A percentile compares a stretch with the other conserved stretches of the same genome.
These are phyloP conservation scores for Aerospiza tachiro DNA, from an alignment of 2,797 vertebrate species.

Conservation along the genomic window DNA sequence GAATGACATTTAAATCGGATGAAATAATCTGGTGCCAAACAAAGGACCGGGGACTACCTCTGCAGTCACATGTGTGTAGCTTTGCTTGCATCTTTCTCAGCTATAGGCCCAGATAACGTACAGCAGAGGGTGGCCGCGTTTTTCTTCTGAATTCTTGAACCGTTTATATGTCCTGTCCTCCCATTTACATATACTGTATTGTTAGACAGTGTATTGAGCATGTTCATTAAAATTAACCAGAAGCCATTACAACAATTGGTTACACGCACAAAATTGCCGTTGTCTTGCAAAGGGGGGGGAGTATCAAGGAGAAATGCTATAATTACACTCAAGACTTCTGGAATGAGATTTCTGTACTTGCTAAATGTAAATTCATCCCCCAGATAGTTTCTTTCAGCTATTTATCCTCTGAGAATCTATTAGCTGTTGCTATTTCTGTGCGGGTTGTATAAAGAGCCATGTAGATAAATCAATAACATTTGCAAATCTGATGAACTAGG, in stretches of 20 bases:
- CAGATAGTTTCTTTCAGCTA: background rate
- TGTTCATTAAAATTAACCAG: conserved; percentile 29
- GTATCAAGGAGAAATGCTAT: background rate
- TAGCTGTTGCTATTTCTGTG: conserved; percentile 3
- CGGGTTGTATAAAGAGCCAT: background rate
- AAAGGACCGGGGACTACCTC: background rate
- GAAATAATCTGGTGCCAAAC: background rate
- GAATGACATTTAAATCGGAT: background rate
- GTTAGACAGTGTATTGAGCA: background rate
- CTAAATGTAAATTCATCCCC: conserved; percentile 1
- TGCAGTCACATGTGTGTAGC: background rate
- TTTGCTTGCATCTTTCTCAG: background rate
- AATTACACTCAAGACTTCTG: background rate
- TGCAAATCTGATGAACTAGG: conserved; percentile 18
- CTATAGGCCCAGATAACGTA: background rate
- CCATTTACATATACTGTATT: background rate
- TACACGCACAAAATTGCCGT: conserved; percentile 6
- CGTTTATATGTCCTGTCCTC: background rate
- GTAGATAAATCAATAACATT: conserved; percentile 37
- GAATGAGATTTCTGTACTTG: background rate
- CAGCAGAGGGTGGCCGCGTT: background rate
- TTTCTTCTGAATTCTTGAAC: background rate
- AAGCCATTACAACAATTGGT: background rate
- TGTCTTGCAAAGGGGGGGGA: background rate
- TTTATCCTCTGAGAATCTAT: conserved; percentile 34